A percentile compares a stretch with the other conserved stretches of the same genome.
Evolutionary conservation across 2,797 vertebrate genomes (phyloP).

Genomic region (Mus caroli): DNA sequence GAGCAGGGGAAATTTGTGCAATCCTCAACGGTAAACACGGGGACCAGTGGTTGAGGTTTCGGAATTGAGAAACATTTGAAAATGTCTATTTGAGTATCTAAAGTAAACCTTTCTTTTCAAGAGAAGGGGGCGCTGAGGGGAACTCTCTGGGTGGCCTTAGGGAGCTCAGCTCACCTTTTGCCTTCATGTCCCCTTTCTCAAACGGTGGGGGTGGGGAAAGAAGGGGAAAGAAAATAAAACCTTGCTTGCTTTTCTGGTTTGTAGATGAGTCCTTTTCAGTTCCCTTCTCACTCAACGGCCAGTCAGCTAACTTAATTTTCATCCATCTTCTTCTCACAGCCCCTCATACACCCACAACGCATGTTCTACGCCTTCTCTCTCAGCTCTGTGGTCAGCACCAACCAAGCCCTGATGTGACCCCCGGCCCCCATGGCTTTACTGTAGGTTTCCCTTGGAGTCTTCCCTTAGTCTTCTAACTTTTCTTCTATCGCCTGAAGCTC

Average conservation of each 20-base stretch:
- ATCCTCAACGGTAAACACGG: conserved; percentile 80
- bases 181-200: conserved; percentile 66
- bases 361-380: accelerated
- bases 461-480: not conserved
- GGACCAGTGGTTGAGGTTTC: conserved; percentile 78
- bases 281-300: not conserved
- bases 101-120: conserved; percentile 82
- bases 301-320: not conserved
- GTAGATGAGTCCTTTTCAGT: not conserved
- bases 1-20: conserved; percentile 82
- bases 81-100: conserved; percentile 82
- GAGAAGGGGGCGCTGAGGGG: conserved; percentile 60
- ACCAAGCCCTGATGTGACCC: too few relatives aligned
- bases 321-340: not conserved
- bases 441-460: not conserved
- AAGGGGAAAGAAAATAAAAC: not conserved
- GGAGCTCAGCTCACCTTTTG: conserved; percentile 51
- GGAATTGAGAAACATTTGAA: conserved; percentile 71
- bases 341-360: accelerated
- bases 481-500: not conserved
- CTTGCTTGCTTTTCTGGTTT: not conserved
- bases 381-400: not conserved
- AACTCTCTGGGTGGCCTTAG: conserved; percentile 74
- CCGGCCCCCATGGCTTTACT: not conserved
- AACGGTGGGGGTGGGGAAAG: not conserved